Evolutionary conservation across 2,797 vertebrate genomes (phyloP).

Genomic region (Periparus ater): DNA sequence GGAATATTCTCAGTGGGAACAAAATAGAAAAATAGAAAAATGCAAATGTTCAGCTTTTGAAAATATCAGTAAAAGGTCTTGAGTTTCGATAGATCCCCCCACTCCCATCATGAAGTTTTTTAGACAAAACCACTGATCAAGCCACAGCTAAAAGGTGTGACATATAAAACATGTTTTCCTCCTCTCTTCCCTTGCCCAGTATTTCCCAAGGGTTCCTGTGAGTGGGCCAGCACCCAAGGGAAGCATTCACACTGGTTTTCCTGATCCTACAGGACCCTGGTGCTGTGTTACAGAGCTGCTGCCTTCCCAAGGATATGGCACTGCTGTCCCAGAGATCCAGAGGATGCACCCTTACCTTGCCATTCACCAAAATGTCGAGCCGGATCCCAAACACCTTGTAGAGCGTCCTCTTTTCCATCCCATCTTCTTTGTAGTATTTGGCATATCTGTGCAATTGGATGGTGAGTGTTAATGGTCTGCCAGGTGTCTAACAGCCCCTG

Average conservation of each 20-base stretch:
- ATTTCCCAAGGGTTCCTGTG: not conserved
- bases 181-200: not conserved
- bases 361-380: slow-evolving; percentile 89
- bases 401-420: slow-evolving; percentile 81
- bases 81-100: not conserved
- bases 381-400: slow-evolving; percentile 94
- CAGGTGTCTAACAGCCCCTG: not conserved
- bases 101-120: rapidly evolving
- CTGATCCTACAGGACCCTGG: not conserved
- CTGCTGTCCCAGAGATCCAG: too few species aligned
- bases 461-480: not conserved
- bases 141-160: not conserved
- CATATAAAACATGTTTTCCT: not conserved
- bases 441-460: slow-evolving; percentile 80
- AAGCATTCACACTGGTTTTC: not conserved
- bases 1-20: not conserved
- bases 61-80: not conserved
- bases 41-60: not conserved
- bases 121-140: not conserved
- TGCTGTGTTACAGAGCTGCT: not conserved
- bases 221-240: not conserved
- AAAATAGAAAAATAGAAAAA: not conserved
- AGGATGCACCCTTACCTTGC: slow-evolving; percentile 78
- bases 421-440: slow-evolving; percentile 85
- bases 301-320: not conserved